Evolutionary conservation across 2,888 invertebrate species (phyloP).

Genomic region (Macropis europaea): DNA sequence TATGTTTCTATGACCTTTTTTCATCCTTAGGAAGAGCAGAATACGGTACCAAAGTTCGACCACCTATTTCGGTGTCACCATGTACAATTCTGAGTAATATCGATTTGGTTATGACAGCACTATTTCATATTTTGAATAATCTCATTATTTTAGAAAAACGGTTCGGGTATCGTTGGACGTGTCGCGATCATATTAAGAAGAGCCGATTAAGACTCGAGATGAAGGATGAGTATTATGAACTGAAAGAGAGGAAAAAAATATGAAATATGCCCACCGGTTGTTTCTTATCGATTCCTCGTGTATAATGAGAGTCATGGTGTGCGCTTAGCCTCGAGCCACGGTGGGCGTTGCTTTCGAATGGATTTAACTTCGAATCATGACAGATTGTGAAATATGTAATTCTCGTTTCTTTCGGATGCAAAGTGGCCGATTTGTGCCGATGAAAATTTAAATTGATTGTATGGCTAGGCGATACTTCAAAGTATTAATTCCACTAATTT

Average conservation of each 20-base stretch:
- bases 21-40: no score
- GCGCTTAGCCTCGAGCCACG: neutral
- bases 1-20: no score
- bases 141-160: constrained; percentile 22
- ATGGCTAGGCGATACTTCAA: no score
- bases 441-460: neutral
- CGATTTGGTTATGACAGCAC: no score
- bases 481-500: no score
- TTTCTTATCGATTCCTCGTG: neutral
- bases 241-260: neutral
- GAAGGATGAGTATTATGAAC: neutral
- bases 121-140: constrained; percentile 35
- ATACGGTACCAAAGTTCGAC: no score
- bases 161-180: no score
- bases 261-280: neutral
- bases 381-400: constrained; percentile 16
- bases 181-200: neutral
- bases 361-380: constrained; percentile 3
- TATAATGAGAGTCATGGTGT: neutral
- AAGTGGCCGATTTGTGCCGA: neutral
- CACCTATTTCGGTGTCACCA: no score
- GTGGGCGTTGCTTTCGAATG: neutral
- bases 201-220: neutral
- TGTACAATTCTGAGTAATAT: no score
- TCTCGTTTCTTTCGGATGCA: neutral